phyloP scores from a whole-genome alignment of 2,113 vertebrate genomes.

The Panthera tigris region DNA sequence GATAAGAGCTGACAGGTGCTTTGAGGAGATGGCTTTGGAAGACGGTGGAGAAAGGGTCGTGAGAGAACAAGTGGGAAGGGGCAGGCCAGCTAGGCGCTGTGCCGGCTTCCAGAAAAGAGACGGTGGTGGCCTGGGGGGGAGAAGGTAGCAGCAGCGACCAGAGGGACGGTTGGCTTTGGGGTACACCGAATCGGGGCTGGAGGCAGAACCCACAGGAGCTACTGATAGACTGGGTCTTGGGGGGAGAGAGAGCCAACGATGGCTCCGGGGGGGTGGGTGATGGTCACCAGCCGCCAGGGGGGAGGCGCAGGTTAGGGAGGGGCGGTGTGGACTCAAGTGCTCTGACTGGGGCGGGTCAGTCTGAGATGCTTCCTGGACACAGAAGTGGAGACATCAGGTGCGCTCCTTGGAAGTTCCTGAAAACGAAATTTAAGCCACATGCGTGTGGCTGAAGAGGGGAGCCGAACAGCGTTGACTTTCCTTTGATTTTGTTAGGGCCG shows the following conservation, averaged over 20 bases:
- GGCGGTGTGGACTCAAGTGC: not conserved
- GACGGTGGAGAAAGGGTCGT: not conserved
- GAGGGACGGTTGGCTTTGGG: not conserved
- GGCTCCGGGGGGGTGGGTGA: not conserved
- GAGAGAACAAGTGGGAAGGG: not conserved
- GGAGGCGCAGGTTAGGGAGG: rapidly evolving
- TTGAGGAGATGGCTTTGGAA: not conserved
- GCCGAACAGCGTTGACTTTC: not conserved
- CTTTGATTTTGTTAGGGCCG: not conserved
- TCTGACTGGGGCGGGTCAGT: too few relatives aligned
- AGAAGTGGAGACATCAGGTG: not conserved
- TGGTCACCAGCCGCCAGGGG: not conserved
- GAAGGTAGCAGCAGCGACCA: not conserved
- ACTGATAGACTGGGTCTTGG: rapidly evolving
- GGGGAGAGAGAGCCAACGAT: rapidly evolving
- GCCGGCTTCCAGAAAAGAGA: not conserved
- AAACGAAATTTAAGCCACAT: not conserved
- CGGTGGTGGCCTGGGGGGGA: rapidly evolving
- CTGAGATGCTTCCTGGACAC: not conserved
- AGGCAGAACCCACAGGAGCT: not conserved
- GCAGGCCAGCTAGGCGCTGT: rapidly evolving
- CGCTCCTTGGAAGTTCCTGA: not conserved
- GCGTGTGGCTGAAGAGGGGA: not conserved
- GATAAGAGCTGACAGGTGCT: not conserved
- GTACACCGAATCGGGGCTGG: too few relatives aligned